phyloP scores from a whole-genome alignment of 2,797 vertebrate species.

The Poecilia velifera region DNA sequence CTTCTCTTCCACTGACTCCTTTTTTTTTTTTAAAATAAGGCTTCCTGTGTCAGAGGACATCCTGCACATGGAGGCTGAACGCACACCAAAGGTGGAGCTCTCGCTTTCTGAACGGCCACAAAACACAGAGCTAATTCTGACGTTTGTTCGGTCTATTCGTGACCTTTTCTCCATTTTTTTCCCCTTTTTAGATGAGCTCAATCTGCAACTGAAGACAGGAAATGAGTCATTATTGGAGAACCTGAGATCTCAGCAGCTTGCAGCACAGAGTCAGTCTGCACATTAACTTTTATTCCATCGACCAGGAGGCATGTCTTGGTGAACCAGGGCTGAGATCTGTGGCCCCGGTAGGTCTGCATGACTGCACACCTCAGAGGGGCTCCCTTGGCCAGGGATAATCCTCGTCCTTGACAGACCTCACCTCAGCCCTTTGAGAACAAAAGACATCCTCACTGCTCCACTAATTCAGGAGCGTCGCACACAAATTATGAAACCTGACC shows the following conservation, averaged over 20 bases:
- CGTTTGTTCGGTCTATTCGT: conserved; percentile 21
- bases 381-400: conserved; percentile 63
- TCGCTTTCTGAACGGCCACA: conserved; percentile 26
- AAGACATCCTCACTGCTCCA: conserved; percentile 59
- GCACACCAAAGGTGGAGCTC: conserved; percentile 16
- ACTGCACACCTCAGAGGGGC: conserved; percentile 45
- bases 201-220: conserved; percentile 55
- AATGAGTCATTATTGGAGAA: conserved; percentile 62
- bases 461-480: conserved; percentile 59
- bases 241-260: conserved; percentile 29
- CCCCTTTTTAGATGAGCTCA: conserved; percentile 27
- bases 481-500: conserved; percentile 52
- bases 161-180: conserved; percentile 20
- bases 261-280: conserved; percentile 21
- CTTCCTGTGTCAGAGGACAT: conserved; percentile 67
- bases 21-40: conserved; percentile 49
- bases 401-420: conserved; percentile 70
- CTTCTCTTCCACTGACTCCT: conserved; percentile 36
- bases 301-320: conserved; percentile 17
- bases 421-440: conserved; percentile 66
- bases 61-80: conserved; percentile 48
- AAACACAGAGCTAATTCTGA: conserved; percentile 30
- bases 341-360: conserved; percentile 66
- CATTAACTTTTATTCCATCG: conserved; percentile 23
- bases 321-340: conserved; percentile 38